Base-by-base conservation (phyloP, 1,140 invertebrate genomes). In the Potamilus streckersoni region DNA sequence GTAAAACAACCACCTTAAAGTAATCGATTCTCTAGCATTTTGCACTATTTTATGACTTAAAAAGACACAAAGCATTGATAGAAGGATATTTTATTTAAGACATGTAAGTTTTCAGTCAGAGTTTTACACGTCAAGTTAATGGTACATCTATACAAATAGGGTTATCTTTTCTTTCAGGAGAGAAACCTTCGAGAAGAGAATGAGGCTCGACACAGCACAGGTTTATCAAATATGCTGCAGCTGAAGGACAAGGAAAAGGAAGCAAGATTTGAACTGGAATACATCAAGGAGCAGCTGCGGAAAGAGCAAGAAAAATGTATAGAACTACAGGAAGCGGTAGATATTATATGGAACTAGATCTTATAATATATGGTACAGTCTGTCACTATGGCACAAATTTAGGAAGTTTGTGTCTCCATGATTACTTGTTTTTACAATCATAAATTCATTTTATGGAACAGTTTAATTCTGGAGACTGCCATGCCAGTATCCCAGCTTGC, bases 271-370 rank as follows among this genome's bases (percentile, higher is more conserved):
- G 85, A 89, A 66, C 67, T 87, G 15, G 79, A 82, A 23, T 82
- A 87, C 23, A 70, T 82, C 1, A 76, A 80, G 49, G 86, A 87
- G 65, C 73, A 83, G 60, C 72, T 88, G 23, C 75, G 65, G 57
- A 80, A 82, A 31, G 88, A 88, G 75, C 74, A 86, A 67, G 85
- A 87, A 31, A 80, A 77, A 59, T 55, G 69, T 31, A 71, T 82
- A 61, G 79, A 82, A 38, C 83, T 82, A 65, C 65, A 85, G 27
- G 85, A 87, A 63, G 80, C 88, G 83, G 87, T 88, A 71, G 4
- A 71, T 57, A 31, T 31, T 31, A 31, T 3, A 31, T 31, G 2
- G 27, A 19, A 61, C 20, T 61, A 61, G 4, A 19, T 19, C 60
- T 20, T 20, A 31, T 31, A 1, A 31, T 31, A 31, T 31, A 31